Evolutionary conservation across 2,888 invertebrate species (phyloP), one percentile per base, ranked within the genome.

Genomic region (Nephrotoma flavescens): DNA sequence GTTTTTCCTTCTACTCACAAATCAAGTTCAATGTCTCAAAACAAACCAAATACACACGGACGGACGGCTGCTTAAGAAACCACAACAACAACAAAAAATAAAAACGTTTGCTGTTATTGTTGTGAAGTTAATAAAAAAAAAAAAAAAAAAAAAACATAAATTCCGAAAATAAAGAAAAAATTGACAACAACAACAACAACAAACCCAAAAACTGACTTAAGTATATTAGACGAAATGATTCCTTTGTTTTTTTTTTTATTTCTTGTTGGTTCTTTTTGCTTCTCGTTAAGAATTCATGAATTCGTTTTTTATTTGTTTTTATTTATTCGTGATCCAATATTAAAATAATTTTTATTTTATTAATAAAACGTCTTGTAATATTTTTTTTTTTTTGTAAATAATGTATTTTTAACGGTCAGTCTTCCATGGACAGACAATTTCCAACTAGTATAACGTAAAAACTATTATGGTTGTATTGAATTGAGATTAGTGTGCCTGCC

Each of bases 11-110:
- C 31, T 41, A 84, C 41, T 11, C 41, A 41, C 42, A 84, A 84
- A 84, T 84, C 83, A 84, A 84, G 83, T 84, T 84, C 41, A 84
- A 84, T 84, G 83, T 84, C 83, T 84, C 6, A 84, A 84, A 84
- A 41, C 15, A 71, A 71, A 15, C n/a, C 7, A 71, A 71, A 44
- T 9, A 57, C 5, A 57, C 19, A 57, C 57, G 19, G 6, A 9
- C 47, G 57, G 57, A 57, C 19, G 57, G 57, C 57, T 57, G 57
- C 57, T 57, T 57, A 57, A 57, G 19, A 57, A 57, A 57, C 15
- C 57, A 31, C 31, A 31, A 19, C 31, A 31, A 31, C 0, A 31
- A 31, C 2, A 19, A 0, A 19, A 19, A 19, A 19, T 19, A 19
- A 19, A 57, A 57, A 19, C 15, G 9, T 47, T 47, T 47, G 47